phyloP scores from a whole-genome alignment of 2,888 invertebrate species.

The Octonoba sinensis region DNA sequence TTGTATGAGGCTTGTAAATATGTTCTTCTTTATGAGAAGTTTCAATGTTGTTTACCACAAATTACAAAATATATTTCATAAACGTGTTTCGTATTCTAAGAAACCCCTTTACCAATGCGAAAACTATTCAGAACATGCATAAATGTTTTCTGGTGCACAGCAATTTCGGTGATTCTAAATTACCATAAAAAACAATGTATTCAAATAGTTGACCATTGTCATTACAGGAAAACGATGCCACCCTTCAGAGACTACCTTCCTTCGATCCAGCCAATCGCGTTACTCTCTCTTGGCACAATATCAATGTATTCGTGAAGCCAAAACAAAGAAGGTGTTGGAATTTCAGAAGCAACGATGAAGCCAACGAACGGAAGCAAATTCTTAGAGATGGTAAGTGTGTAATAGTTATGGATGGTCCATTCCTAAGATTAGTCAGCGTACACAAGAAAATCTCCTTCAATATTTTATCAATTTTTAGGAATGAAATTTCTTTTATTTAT shows the following conservation, averaged over 20 bases:
- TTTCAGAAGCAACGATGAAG: constrained; percentile 1
- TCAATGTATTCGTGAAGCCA: constrained; percentile 67
- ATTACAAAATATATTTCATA: too few relatives aligned
- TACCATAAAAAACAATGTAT: too few relatives aligned
- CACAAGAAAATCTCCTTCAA: neutral
- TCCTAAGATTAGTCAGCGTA: neutral
- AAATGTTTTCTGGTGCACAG: too few relatives aligned
- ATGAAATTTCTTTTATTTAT: too few relatives aligned
- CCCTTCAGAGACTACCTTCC: constrained; percentile 4
- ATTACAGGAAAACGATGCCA: constrained; percentile 12
- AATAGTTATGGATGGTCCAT: neutral
- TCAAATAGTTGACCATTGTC: neutral
- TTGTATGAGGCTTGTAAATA: too few relatives aligned
- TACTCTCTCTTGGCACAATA: constrained; percentile 68
- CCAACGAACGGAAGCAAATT: constrained; percentile 33
- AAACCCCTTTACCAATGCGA: too few relatives aligned
- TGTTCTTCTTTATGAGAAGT: too few relatives aligned
- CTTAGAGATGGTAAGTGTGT: constrained; percentile 30
- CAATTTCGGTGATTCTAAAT: too few relatives aligned
- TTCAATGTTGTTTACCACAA: too few relatives aligned
- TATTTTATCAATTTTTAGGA: too few relatives aligned
- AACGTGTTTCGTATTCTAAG: too few relatives aligned
- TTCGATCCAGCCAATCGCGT: constrained; percentile 56
- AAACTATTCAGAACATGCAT: too few relatives aligned
- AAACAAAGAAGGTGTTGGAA: constrained; percentile 33